These are phyloP conservation scores for Chiloscyllium punctatum DNA, from an alignment of 2,797 vertebrate genomes.

Conservation along the genomic window DNA sequence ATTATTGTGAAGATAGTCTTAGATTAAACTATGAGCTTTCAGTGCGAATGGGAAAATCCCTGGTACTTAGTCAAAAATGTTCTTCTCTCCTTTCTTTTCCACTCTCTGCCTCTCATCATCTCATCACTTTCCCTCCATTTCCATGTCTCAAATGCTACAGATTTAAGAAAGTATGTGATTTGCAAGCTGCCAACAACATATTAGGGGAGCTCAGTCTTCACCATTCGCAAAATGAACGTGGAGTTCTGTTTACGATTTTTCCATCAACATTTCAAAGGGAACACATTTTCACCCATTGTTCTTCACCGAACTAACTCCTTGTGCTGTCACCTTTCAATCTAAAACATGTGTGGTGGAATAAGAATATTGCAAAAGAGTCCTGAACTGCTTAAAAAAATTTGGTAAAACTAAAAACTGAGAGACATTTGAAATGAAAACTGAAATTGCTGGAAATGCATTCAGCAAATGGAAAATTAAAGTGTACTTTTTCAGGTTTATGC, in stretches of 20 bases:
- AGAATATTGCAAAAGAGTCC: neutral
- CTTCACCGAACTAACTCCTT: neutral
- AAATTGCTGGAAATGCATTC: neutral
- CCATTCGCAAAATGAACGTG: neutral
- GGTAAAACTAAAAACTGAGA: neutral
- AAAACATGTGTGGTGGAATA: neutral
- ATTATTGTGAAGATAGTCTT: neutral
- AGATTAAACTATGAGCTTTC: neutral
- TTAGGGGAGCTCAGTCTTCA: neutral
- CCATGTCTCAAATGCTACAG: neutral
- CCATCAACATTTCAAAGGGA: neutral
- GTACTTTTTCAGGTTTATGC: neutral
- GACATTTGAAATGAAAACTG: neutral
- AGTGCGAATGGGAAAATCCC: neutral
- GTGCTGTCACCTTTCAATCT: neutral
- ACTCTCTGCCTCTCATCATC: neutral
- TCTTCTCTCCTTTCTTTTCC: neutral
- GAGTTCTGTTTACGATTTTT: neutral
- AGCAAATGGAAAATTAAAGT: neutral
- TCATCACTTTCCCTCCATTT: slow-evolving; percentile 45
- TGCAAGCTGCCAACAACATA: neutral
- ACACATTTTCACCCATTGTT: neutral
- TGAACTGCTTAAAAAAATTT: neutral
- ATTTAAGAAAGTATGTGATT: neutral
- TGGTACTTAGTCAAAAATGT: neutral